Evolutionary conservation across 2,888 invertebrate species (phyloP).

Genomic region (Ditula angustiorana): DNA sequence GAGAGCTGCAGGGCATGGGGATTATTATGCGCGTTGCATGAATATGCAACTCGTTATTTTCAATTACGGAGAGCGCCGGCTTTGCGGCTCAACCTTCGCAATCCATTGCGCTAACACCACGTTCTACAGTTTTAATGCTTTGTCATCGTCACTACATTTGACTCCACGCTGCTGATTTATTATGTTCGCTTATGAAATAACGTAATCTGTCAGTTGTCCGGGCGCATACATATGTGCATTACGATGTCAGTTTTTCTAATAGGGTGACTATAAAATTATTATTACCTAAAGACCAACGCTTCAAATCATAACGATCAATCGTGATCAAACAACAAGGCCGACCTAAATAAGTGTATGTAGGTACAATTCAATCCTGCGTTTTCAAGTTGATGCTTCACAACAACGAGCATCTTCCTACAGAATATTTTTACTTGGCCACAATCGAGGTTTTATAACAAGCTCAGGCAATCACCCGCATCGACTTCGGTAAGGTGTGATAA

Average conservation of each 20-base stretch:
- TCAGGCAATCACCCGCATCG: conserved; percentile 21
- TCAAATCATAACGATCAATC: background rate
- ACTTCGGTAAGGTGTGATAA: conserved; percentile 35
- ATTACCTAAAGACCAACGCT: conserved; percentile 1
- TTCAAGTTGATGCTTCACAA: no score
- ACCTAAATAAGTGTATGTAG: background rate
- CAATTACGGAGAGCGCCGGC: conserved; percentile 67
- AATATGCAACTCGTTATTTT: conserved; percentile 78
- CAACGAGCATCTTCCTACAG: background rate
- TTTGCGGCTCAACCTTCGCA: conserved; percentile 56
- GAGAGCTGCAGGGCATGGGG: conserved; percentile 49
- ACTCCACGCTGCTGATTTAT: conserved; percentile 49
- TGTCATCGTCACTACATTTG: conserved; percentile 56
- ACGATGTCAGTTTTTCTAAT: conserved; percentile 23
- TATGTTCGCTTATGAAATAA: conserved; percentile 35
- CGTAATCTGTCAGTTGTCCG: conserved; percentile 33
- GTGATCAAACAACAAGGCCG: background rate
- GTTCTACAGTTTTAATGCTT: conserved; percentile 67
- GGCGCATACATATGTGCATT: conserved; percentile 34
- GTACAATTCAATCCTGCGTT: no score
- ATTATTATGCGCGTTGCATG: conserved; percentile 62
- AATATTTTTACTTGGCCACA: conserved; percentile 1
- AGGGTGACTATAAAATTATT: conserved; percentile 28
- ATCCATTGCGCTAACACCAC: conserved; percentile 55
- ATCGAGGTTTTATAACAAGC: conserved; percentile 7